A percentile compares a stretch with the other conserved stretches of the same genome.
Conservation (phyloP, 1,140 invertebrate species). For the Neodiprion lecontei region DNA sequence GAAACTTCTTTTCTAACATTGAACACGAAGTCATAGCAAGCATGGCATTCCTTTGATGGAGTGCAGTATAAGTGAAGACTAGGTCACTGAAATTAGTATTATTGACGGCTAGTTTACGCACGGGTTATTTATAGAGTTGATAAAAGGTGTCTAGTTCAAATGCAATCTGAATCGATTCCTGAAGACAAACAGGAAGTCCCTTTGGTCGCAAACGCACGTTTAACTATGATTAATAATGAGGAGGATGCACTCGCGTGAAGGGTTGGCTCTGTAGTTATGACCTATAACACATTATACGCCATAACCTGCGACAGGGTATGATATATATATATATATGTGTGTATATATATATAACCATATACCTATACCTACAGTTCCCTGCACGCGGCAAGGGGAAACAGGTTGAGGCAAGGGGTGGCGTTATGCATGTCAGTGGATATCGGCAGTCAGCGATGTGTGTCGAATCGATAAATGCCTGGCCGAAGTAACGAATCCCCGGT, state of each 20-base stretch:
- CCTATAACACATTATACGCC: not conserved
- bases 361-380: not conserved
- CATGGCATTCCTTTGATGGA: no score
- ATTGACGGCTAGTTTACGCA: no score
- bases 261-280: not conserved
- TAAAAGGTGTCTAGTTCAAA: no score
- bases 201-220: not conserved
- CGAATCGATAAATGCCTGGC: not conserved
- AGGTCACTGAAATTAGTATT: no score
- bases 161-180: no score
- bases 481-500: not conserved
- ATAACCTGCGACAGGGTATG: no score
- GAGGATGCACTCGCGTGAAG: not conserved
- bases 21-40: no score
- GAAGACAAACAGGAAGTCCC: not conserved
- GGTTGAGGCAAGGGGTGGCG: not conserved
- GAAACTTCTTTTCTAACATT: no score
- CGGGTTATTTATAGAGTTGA: no score
- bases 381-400: not conserved
- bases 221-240: not conserved
- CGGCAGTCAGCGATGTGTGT: not conserved
- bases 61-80: no score
- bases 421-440: not conserved
- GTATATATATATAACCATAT: not conserved
- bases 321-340: no score